Base-by-base conservation (phyloP, 2,888 invertebrate genomes). In the Orthonychiurus folsomi region DNA sequence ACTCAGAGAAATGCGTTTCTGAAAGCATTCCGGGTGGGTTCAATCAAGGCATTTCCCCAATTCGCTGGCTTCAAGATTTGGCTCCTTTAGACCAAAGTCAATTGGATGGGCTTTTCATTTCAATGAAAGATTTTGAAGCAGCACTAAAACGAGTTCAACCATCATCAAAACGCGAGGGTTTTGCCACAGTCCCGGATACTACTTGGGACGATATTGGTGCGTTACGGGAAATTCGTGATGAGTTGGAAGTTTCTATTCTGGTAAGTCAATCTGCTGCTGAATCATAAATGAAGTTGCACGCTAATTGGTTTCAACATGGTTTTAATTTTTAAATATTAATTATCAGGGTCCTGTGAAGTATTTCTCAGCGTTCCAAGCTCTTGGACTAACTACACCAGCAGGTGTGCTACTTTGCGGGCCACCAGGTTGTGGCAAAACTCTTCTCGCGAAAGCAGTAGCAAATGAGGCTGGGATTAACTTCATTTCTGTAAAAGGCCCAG, bases 401-500 rank as follows among this genome's bases (percentile, higher is more conserved):
- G 97, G 97, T 48, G 87, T 99, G 2, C 78, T 99, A 64, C 80
- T 99, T 1, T 96, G 93, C 77, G 97, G 99, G 0, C 99, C 99
- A 3, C 97, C 97, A 3, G 97, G 97, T 60, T 91, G 91, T 76
- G 91, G 69, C 57, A 99, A 99, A 81, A 99, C 99, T 0, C 80
- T 99, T 27, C 79, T 99, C 59, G 99, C 97, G 1, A 99, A 99
- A 81, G 99, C 97, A 25, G 87, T 99, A 50, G 97, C 99, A 0
- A 97, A 97, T 79, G 97, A 99, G 79, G 93, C 96, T 50, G 95
- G 95, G 37, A 91, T 99, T 50, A 99, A 97, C 79, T 99, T 99
- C 74, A 94, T 99, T 73, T 94, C 95, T 5, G 95, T 99, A 1
- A 99, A 97, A 80, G 99, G 99, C 20, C 97, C 99, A 0, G 99